phyloP scores from a whole-genome alignment of 2,888 invertebrate genomes.

The Pterostichus niger region DNA sequence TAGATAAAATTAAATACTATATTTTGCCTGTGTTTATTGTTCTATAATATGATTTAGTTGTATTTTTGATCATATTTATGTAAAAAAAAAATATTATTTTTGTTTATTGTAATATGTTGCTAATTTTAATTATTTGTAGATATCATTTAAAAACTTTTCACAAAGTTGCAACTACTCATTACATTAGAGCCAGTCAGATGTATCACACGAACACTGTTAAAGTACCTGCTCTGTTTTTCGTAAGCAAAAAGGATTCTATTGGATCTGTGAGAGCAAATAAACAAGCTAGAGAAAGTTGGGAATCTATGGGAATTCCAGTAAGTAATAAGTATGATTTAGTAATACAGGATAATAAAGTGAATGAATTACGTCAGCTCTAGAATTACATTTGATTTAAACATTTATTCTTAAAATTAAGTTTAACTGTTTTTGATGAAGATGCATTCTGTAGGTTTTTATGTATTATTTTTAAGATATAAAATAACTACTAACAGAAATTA shows the following conservation, averaged over 20 bases:
- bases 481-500: no score
- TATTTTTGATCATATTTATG: no score
- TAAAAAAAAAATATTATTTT: no score
- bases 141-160: constrained; percentile 91
- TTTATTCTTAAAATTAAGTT: background rate
- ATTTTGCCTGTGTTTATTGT: no score
- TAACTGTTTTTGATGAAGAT: no score
- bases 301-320: constrained; percentile 86
- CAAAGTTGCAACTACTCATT: constrained; percentile 90
- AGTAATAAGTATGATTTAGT: constrained; percentile 69
- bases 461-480: no score
- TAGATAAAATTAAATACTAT: no score
- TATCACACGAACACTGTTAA: constrained; percentile 89
- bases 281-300: constrained; percentile 87
- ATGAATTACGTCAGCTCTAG: no score
- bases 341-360: background rate
- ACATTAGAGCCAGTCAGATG: constrained; percentile 88
- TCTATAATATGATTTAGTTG: no score
- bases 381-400: background rate
- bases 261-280: constrained; percentile 87
- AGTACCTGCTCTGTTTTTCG: constrained; percentile 82
- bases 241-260: constrained; percentile 88
- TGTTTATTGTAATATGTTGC: no score
- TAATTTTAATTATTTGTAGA: constrained; percentile 76
- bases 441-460: no score